A percentile compares a stretch with the other conserved stretches of the same genome.
These are phyloP conservation scores for Eupithecia tripunctaria DNA, from an alignment of 2,888 invertebrate species.

Conservation along the genomic window DNA sequence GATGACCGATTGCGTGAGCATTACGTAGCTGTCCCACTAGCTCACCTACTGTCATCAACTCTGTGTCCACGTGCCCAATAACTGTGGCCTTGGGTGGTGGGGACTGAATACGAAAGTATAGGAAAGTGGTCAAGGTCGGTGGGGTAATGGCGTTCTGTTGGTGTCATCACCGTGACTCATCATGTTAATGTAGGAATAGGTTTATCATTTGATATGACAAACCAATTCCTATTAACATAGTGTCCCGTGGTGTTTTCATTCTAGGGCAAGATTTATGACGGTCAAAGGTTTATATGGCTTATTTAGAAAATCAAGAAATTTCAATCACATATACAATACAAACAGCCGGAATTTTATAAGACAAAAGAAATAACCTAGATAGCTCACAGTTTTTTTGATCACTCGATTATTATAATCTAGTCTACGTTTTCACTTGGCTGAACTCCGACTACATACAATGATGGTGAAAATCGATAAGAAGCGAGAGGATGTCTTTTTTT, in stretches of 20 bases:
- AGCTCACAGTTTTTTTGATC: no score
- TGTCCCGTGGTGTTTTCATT: neutral
- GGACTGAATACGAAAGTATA: conserved; percentile 50
- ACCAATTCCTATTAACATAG: neutral
- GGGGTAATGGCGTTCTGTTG: conserved; percentile 19
- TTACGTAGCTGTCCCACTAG: conserved; percentile 67
- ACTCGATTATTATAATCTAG: no score
- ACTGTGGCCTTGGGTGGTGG: conserved; percentile 21
- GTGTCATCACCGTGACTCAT: conserved; percentile 24
- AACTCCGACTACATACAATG: no score
- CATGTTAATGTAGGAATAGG: neutral
- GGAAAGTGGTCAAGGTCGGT: conserved; percentile 41
- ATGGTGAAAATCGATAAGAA: neutral
- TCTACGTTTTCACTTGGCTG: no score
- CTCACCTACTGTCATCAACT: neutral
- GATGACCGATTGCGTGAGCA: conserved; percentile 62
- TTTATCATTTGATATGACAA: neutral
- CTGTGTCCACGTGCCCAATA: conserved; percentile 47
- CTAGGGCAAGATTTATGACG: no score
- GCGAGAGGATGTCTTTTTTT: neutral
- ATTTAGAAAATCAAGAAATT: no score
- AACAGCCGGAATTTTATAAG: no score
- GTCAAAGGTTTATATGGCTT: no score
- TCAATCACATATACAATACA: no score
- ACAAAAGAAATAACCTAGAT: no score